These are phyloP conservation scores for Bergia puertoricense DNA, from an alignment of 92 coral and sea anemone genomes.

Conservation along the genomic window DNA sequence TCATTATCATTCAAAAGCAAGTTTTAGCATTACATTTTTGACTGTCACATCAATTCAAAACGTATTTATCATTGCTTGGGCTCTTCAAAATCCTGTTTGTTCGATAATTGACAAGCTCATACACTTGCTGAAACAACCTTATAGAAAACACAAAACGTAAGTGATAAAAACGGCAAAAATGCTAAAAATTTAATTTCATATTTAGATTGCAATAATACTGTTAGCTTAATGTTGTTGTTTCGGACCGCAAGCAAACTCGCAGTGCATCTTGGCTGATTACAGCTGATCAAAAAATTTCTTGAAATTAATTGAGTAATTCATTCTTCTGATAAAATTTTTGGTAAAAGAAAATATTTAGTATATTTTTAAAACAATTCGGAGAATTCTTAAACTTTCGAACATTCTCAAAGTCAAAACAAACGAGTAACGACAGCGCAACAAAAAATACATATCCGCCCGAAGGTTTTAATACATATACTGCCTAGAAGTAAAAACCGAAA, in stretches of 20 bases:
- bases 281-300: background rate
- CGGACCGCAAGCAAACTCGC: background rate
- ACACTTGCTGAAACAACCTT: background rate
- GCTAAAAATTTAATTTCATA: background rate
- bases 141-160: background rate
- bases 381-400: background rate
- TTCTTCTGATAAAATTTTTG: background rate
- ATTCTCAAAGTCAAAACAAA: background rate
- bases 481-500: background rate
- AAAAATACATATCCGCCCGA: background rate
- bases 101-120: background rate
- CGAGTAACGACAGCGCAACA: background rate
- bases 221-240: too few relatives aligned
- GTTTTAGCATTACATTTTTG: background rate
- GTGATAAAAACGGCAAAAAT: background rate
- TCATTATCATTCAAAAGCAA: background rate
- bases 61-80: background rate
- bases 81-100: background rate
- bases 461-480: background rate
- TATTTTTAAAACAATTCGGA: background rate
- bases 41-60: background rate
- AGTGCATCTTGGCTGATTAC: background rate
- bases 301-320: background rate
- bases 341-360: background rate
- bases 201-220: background rate